Percentiles rank a stretch among this genome's conserved stretches.
phyloP scores from a whole-genome alignment of 1,140 invertebrate species.

The Drosophila santomea region DNA sequence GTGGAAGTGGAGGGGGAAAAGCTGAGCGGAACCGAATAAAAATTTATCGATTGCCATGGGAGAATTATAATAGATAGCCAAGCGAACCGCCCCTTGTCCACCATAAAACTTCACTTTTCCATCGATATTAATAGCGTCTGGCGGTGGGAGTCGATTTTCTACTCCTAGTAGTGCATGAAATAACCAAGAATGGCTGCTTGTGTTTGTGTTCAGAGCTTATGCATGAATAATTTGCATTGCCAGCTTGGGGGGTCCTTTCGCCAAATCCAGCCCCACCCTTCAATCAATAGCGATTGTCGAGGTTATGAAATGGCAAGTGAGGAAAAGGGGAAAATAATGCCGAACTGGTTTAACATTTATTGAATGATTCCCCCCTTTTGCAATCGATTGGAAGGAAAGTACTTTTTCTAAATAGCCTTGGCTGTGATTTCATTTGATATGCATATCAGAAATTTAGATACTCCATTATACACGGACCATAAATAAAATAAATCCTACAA shows the following conservation, averaged over 20 bases:
- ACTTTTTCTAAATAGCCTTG: conserved; percentile 3
- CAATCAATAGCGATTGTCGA: conserved; percentile 69
- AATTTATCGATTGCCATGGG: conserved; percentile 72
- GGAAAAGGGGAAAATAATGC: conserved; percentile 35
- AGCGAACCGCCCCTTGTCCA: conserved; percentile 3
- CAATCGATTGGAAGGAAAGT: conserved; percentile 19
- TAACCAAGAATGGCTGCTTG: conserved; percentile 34
- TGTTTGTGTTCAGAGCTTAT: conserved; percentile 34
- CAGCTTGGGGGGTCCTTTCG: conserved; percentile 12
- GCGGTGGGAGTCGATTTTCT: conserved; percentile 28
- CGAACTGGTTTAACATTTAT: conserved; percentile 44
- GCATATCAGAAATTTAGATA: conserved; percentile 21
- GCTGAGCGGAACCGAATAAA: conserved; percentile 70
- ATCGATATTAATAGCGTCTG: conserved; percentile 67
- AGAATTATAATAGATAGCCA: conserved; percentile 37
- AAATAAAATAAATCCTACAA: neutral
- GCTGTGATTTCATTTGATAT: conserved; percentile 44
- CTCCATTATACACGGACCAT: neutral
- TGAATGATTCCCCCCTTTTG: conserved; percentile 34
- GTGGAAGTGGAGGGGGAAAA: conserved; percentile 5
- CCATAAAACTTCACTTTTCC: conserved; percentile 28
- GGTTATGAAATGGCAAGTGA: conserved; percentile 50
- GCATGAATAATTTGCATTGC: conserved; percentile 67
- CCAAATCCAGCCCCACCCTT: neutral
- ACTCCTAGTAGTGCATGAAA: conserved; percentile 53